Conservation (phyloP, 2,113 vertebrate genomes). For the Upupa epops region DNA sequence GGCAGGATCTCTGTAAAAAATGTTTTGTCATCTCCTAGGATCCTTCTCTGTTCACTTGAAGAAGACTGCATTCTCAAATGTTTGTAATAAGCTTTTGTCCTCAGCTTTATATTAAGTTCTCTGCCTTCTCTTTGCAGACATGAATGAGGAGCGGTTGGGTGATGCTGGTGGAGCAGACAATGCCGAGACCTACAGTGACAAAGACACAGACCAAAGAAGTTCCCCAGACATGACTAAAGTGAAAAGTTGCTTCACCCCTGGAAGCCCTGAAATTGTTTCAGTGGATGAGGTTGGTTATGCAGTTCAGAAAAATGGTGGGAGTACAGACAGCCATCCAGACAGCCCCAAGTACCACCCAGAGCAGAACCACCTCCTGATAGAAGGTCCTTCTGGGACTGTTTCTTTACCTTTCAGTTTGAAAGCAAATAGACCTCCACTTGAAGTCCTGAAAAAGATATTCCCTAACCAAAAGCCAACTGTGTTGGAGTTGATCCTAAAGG, state of each 20-base stretch:
- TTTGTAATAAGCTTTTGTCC: neutral
- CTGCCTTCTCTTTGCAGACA: conserved; percentile 77
- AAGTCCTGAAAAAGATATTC: conserved; percentile 96
- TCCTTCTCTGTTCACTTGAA: neutral
- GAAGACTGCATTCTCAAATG: neutral
- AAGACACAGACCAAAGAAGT: conserved; percentile 86
- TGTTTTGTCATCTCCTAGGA: accelerated
- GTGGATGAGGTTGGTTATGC: conserved; percentile 84
- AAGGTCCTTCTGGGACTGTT: conserved; percentile 88
- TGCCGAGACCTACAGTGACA: conserved; percentile 86
- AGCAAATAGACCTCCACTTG: conserved; percentile 91
- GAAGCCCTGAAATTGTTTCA: conserved; percentile 84
- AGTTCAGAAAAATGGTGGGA: conserved; percentile 75
- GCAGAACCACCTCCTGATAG: conserved; percentile 86
- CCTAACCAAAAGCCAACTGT: conserved; percentile 93
- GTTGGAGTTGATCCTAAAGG: conserved; percentile 93
- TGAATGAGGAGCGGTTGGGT: conserved; percentile 82
- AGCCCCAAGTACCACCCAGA: conserved; percentile 85
- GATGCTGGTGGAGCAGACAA: conserved; percentile 82
- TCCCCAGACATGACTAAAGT: conserved; percentile 87
- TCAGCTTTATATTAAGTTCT: conserved; percentile 11
- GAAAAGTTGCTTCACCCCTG: conserved; percentile 85
- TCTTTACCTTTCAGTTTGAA: conserved; percentile 90
- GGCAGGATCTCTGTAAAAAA: neutral
- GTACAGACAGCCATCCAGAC: conserved; percentile 76